phyloP scores from a whole-genome alignment of 2,797 vertebrate species.

The Cyprinodon diabolis region DNA sequence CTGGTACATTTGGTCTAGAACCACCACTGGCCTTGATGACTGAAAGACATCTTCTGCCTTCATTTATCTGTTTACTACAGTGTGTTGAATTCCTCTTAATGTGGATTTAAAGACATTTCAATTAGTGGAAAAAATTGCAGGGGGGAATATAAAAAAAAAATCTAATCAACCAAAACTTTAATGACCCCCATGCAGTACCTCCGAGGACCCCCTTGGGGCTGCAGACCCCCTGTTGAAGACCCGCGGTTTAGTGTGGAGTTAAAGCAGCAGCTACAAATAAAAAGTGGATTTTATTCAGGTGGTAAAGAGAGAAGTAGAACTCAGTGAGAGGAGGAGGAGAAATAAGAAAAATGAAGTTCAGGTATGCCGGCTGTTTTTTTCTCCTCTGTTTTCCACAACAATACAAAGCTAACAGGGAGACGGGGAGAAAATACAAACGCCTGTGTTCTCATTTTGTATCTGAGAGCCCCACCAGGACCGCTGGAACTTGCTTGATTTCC shows the following conservation, averaged over 20 bases:
- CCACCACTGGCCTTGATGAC: no score
- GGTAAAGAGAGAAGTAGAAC: constrained; percentile 43
- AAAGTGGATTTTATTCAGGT: constrained; percentile 64
- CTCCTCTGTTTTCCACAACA: constrained; percentile 67
- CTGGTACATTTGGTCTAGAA: no score
- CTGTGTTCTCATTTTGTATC: constrained; percentile 78
- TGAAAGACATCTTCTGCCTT: no score
- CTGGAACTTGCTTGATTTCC: constrained; percentile 95
- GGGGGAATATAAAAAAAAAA: no score
- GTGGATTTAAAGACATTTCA: no score
- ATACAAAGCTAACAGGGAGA: constrained; percentile 75
- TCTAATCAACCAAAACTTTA: no score
- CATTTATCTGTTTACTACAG: no score
- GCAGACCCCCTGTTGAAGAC: no score
- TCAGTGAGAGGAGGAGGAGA: constrained; percentile 26
- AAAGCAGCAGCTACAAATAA: constrained; percentile 59
- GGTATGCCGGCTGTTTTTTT: constrained; percentile 55
- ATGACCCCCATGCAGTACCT: no score
- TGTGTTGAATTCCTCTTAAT: no score
- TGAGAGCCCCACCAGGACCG: constrained; percentile 86
- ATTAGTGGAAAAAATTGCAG: no score
- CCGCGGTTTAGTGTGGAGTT: constrained; percentile 10
- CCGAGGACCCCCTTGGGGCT: no score
- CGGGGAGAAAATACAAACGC: constrained; percentile 77
- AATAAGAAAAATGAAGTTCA: constrained; percentile 47